These are phyloP conservation scores for Helogale parvula DNA, from an alignment of 2,113 vertebrate species.

Conservation along the genomic window DNA sequence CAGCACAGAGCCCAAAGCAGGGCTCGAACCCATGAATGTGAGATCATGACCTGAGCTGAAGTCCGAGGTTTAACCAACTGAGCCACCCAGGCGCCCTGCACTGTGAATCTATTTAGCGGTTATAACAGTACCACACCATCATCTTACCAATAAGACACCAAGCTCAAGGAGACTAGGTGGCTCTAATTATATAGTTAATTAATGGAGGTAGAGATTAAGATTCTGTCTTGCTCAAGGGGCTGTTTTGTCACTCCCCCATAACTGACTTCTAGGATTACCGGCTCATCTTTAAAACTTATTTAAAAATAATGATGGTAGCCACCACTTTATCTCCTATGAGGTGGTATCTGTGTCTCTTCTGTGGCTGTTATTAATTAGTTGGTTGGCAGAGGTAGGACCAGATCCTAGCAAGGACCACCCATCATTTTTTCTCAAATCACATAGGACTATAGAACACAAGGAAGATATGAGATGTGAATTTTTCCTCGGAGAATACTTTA, in stretches of 20 bases:
- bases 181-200: background rate
- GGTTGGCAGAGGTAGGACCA: background rate
- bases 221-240: background rate
- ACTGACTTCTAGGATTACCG: background rate
- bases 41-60: too few relatives aligned
- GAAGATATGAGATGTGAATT: background rate
- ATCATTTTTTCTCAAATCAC: background rate
- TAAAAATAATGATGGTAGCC: background rate
- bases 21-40: too few relatives aligned
- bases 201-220: background rate
- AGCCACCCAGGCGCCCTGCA: background rate
- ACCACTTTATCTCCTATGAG: background rate
- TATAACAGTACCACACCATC: background rate
- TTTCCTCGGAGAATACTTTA: background rate
- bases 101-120: background rate
- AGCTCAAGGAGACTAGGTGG: background rate
- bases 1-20: too few relatives aligned
- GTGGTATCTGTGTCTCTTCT: background rate
- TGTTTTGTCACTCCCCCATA: background rate
- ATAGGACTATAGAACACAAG: background rate
- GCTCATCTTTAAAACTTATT: background rate
- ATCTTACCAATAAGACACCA: background rate
- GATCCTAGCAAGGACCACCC: background rate
- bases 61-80: too few relatives aligned
- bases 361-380: background rate